phyloP scores from a whole-genome alignment of 2,888 invertebrate species.

The Acholoe squamosa region DNA sequence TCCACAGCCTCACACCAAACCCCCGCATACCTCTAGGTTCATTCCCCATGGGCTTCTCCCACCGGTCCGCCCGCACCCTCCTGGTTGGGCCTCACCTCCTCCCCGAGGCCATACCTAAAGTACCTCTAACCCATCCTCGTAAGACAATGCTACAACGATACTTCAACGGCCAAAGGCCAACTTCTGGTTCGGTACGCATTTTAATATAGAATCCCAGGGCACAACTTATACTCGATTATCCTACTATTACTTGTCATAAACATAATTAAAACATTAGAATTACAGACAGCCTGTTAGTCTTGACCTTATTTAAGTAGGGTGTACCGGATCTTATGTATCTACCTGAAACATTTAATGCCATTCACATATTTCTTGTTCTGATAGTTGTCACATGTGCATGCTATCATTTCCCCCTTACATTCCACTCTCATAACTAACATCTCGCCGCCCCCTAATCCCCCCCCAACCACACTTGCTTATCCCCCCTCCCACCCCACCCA shows the following conservation, averaged over 20 bases:
- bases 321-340: too few species aligned
- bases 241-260: too few species aligned
- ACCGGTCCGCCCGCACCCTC: neutral
- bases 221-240: too few species aligned
- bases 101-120: slow-evolving; percentile 5
- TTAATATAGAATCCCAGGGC: too few species aligned
- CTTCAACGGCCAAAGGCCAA: neutral
- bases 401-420: neutral
- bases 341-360: too few species aligned
- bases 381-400: neutral
- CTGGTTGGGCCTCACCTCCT: neutral
- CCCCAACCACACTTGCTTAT: neutral
- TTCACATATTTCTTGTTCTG: too few species aligned
- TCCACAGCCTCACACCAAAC: neutral
- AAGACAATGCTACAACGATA: neutral
- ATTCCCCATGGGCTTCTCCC: neutral
- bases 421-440: neutral
- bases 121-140: neutral
- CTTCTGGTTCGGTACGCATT: neutral
- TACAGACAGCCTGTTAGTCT: too few species aligned
- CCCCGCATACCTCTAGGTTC: neutral
- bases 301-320: too few species aligned
- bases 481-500: neutral
- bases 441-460: neutral
- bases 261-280: too few species aligned